Base-by-base conservation (phyloP, 2,797 vertebrate genomes). In the Taeniopygia guttata region DNA sequence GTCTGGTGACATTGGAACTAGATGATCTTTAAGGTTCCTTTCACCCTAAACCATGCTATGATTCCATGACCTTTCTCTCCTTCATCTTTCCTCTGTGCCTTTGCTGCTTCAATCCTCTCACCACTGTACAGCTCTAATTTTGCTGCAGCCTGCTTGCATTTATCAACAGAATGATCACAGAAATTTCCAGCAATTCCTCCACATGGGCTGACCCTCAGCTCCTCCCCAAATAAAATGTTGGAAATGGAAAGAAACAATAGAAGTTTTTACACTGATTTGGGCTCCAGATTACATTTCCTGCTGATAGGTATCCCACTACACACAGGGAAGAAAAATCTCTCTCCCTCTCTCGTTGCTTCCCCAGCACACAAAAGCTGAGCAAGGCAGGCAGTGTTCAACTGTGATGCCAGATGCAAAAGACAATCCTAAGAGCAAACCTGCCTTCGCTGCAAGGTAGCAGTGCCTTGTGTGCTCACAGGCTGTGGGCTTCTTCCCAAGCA, bases 401-500 rank as follows among this genome's bases (percentile, higher is more conserved):
- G 0, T 17, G 10, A 36, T 1, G 4, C n/a, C 42, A 34, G 54
- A 40, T 3, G 21, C 23, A 22, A 17, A 0, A 26, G 20, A 52
- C 16, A 25, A 45, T 13, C 59, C 43, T 13, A 23, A 29, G 11
- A 45, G 22, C n/a, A 62, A 62, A 38, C 15, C n/a, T 54, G 13
- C 17, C 58, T 23, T 62, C 0, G 0, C 20, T 56, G 58, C 8
- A 14, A 54, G 38, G 63, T 6, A 54, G 45, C 59, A 22, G 62
- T 3, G 9, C 29, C 5, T 15, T 7, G 29, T 0, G 4, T 5
- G 40, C 51, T 48, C 36, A 10, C 48, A 34, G n/a, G 40, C 2
- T 29, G 51, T 6, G 25, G 38, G 46, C 34, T 18, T 1, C 46
- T 17, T 76, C 84, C 51, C 2, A 7, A 26, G 8, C 55, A 51